Conservation (phyloP, 1,140 invertebrate species). For the Pygmarrhopalites habei region DNA sequence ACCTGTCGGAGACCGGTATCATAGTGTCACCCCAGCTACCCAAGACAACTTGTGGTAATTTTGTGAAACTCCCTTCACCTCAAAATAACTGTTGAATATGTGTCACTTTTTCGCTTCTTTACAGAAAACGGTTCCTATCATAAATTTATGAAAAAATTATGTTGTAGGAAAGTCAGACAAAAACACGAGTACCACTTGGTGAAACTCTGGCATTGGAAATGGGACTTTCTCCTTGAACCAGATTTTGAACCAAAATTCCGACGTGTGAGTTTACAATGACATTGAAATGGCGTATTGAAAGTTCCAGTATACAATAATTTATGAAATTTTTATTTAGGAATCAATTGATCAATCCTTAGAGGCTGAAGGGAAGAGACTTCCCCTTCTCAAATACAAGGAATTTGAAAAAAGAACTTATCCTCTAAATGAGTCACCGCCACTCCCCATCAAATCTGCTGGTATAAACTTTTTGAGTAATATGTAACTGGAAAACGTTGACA, state of each 20-base stretch:
- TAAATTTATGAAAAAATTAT: no score
- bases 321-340: no score
- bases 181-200: constrained; percentile 20
- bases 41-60: no score
- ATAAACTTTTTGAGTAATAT: background rate
- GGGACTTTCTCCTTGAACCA: constrained; percentile 16
- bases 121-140: no score
- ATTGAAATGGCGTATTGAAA: no score
- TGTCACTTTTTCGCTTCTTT: no score
- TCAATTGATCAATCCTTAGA: background rate
- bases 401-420: constrained; percentile 4
- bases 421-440: constrained; percentile 3
- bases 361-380: background rate
- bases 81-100: no score
- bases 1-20: no score
- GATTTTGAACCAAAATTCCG: background rate
- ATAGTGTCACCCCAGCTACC: no score
- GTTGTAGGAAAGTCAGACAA: constrained; percentile 23
- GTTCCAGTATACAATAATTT: no score
- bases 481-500: background rate
- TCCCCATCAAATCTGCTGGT: constrained; percentile 19
- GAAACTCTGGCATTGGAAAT: constrained; percentile 19
- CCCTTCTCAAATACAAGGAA: background rate
- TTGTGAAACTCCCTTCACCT: no score
- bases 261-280: background rate